Base-by-base conservation (phyloP, 2,113 vertebrate genomes). In the Arizona elegans region DNA sequence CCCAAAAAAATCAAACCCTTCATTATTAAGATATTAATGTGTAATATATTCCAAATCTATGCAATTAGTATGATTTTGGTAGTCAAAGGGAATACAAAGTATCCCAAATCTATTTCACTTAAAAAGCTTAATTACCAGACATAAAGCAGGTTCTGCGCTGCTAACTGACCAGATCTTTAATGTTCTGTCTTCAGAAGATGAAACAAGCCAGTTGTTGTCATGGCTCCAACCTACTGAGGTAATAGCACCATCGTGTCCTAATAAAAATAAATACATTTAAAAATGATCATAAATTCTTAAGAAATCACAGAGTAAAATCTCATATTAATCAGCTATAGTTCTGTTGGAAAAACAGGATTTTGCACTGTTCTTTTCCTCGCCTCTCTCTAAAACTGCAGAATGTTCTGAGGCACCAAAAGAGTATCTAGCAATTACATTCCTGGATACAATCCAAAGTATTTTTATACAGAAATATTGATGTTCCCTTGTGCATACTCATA, bases 231-330 rank as follows among this genome's bases (percentile, higher is more conserved):
- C 97, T 95, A 99, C 94, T 59, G 96, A 96, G 93, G 95, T 98
- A 96, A 99, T 96, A 2, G 98, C 97, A 95, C 98, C 98, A 93
- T 98, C 97, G 8, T 99, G 99, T 92, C 98, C 99, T 99, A 95
- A 81, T 19, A 92, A 93, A 94, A 96, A 86, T 47, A 90, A 53
- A 86, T 53, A 50, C 33, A 47, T 59, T 38, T 58, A 1, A 50
- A 24, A 19, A 75, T 23, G 52, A 24, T 92, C 19, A 70, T 8
- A 62, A 3, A 88, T 23, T 43, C 54, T 29, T 26, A 24, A 43
- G 17, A 88, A 55, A 88, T 55, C 47, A 87, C 19, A 81, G 38
- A 38, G 70, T 19, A 81, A 38, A 38, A 81, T 81, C 65, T 70
- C 65, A 81, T 21, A 81, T 21, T 38, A 81, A 81, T 43, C 75